Evolutionary conservation across 2,113 vertebrate genomes (phyloP).

Genomic region (Pungitius pungitius): DNA sequence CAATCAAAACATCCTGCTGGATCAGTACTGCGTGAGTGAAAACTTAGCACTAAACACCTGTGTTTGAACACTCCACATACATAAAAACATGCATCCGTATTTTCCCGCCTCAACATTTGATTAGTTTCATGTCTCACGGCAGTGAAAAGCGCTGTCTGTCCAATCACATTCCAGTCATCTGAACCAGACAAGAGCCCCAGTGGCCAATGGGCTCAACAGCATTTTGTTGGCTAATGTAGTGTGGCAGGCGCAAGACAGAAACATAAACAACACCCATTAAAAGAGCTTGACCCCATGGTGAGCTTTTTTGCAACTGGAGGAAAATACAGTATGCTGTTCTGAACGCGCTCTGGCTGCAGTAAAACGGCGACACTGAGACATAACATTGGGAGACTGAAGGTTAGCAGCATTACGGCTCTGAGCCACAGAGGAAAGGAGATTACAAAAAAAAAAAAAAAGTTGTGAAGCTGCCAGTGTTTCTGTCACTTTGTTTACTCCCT

Average conservation of each 20-base stretch:
- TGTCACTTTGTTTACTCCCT: constrained; percentile 8
- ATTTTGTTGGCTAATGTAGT: constrained; percentile 62
- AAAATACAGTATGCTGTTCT: constrained; percentile 17
- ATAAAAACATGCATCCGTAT: background rate
- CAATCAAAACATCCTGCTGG: background rate
- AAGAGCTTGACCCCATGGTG: constrained; percentile 46
- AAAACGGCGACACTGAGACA: background rate
- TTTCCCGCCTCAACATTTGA: constrained; percentile 36
- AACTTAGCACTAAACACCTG: background rate
- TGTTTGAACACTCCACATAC: background rate
- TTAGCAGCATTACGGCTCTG: background rate
- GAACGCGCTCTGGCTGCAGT: background rate
- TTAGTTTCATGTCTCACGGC: constrained; percentile 44
- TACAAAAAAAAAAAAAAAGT: background rate
- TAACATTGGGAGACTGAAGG: background rate
- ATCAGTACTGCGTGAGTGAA: background rate
- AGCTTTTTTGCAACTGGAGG: constrained; percentile 46
- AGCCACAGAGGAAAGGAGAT: constrained; percentile 7
- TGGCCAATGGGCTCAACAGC: constrained; percentile 48
- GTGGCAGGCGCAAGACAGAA: constrained; percentile 63
- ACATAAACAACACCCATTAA: constrained; percentile 66
- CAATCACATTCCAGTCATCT: constrained; percentile 60
- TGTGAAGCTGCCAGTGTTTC: constrained; percentile 14
- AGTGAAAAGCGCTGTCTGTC: constrained; percentile 42
- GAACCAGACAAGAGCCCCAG: constrained; percentile 54